These are phyloP conservation scores for Volucella bombylans DNA, from an alignment of 2,888 invertebrate species.

Conservation along the genomic window DNA sequence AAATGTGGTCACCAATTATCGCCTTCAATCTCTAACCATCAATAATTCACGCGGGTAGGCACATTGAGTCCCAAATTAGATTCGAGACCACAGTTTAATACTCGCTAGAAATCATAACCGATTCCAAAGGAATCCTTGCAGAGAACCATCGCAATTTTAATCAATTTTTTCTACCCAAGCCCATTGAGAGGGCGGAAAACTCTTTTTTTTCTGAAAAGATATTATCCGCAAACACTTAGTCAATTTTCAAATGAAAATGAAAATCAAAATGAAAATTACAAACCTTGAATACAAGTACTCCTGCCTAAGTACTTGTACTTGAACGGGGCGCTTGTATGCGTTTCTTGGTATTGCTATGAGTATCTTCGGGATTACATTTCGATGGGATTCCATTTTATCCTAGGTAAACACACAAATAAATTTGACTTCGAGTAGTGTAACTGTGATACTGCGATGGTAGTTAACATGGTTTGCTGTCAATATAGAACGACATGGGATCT, in stretches of 20 bases:
- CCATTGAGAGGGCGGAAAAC: neutral
- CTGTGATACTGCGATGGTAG: neutral
- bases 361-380: too few species aligned
- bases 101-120: slow-evolving; percentile 19
- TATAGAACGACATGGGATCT: neutral
- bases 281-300: neutral
- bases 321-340: too few species aligned
- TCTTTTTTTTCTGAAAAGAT: too few species aligned
- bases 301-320: neutral
- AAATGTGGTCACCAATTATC: slow-evolving; percentile 19
- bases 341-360: too few species aligned
- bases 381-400: neutral
- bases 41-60: slow-evolving; percentile 32
- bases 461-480: neutral
- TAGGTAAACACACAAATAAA: neutral
- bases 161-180: neutral
- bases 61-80: slow-evolving; percentile 39
- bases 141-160: slow-evolving; percentile 23
- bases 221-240: too few species aligned
- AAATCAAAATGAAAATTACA: neutral
- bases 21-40: slow-evolving; percentile 34
- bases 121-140: neutral
- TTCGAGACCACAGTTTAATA: slow-evolving; percentile 29
- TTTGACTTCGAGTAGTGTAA: neutral
- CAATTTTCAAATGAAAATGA: neutral